A percentile compares a stretch with the other conserved stretches of the same genome.
Evolutionary conservation across 2,113 vertebrate genomes (phyloP).

Genomic region (Solea solea): DNA sequence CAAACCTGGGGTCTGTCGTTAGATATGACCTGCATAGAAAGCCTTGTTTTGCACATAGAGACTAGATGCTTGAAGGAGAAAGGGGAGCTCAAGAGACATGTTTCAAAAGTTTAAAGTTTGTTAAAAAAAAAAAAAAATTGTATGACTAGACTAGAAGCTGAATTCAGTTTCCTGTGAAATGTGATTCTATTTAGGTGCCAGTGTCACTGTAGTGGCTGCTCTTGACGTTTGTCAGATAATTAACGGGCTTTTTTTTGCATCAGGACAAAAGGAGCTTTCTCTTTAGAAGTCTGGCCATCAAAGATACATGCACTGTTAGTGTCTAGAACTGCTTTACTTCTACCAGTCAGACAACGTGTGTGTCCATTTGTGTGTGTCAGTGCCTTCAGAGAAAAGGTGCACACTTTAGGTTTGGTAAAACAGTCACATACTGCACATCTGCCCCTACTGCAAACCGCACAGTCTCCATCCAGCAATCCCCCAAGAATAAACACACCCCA

Average conservation of each 20-base stretch:
- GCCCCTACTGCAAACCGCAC: slow-evolving; percentile 32
- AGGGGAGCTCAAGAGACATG: neutral
- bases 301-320: slow-evolving; percentile 50
- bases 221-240: slow-evolving; percentile 66
- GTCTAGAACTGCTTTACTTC: slow-evolving; percentile 42
- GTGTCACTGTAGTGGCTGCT: slow-evolving; percentile 42
- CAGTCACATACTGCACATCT: slow-evolving; percentile 62
- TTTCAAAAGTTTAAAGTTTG: slow-evolving; percentile 16
- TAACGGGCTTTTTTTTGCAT: slow-evolving; percentile 72
- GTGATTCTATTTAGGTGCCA: slow-evolving; percentile 45
- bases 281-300: slow-evolving; percentile 60
- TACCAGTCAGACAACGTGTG: slow-evolving; percentile 8
- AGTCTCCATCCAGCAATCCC: slow-evolving; percentile 41
- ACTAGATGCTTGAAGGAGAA: slow-evolving; percentile 12
- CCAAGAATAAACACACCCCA: slow-evolving; percentile 46
- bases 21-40: slow-evolving; percentile 59
- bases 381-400: slow-evolving; percentile 16
- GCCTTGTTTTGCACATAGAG: slow-evolving; percentile 44
- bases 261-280: slow-evolving; percentile 61
- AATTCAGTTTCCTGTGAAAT: slow-evolving; percentile 37
- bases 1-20: slow-evolving; percentile 53
- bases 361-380: slow-evolving; percentile 37
- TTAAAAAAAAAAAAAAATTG: neutral
- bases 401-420: slow-evolving; percentile 45
- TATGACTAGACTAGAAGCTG: slow-evolving; percentile 1